A percentile compares a stretch with the other conserved stretches of the same genome.
phyloP scores from a whole-genome alignment of 2,888 invertebrate species.

The Saturnia japonica region DNA sequence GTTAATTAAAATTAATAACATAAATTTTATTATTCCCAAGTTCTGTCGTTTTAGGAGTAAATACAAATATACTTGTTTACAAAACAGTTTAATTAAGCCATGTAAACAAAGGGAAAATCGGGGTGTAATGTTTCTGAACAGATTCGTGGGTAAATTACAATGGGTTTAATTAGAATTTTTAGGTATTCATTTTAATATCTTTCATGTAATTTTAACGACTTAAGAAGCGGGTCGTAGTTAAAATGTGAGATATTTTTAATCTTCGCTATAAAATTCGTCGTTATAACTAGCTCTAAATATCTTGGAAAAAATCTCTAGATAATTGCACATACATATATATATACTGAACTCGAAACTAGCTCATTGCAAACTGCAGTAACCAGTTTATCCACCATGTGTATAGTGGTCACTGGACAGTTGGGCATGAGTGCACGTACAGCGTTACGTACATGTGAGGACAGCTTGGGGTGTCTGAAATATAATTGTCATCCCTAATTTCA shows the following conservation, averaged over 20 bases:
- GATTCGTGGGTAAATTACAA: background rate
- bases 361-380: background rate
- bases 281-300: background rate
- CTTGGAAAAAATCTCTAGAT: background rate
- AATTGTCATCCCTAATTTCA: too few relatives aligned
- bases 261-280: background rate
- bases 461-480: too few relatives aligned
- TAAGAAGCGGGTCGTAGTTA: background rate
- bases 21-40: slow-evolving; percentile 1
- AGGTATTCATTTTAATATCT: background rate
- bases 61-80: slow-evolving; percentile 6
- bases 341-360: background rate
- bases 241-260: background rate
- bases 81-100: slow-evolving; percentile 11
- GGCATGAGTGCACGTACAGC: too few relatives aligned
- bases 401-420: background rate
- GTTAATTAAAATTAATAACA: slow-evolving; percentile 21
- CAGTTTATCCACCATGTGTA: background rate
- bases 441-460: too few relatives aligned
- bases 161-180: background rate
- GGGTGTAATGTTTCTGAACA: background rate
- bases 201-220: background rate
- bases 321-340: background rate
- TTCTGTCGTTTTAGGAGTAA: slow-evolving; percentile 1
- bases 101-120: slow-evolving; percentile 7